Conservation (phyloP, 2,888 invertebrate species). For the Tetanocera ferruginea region DNA sequence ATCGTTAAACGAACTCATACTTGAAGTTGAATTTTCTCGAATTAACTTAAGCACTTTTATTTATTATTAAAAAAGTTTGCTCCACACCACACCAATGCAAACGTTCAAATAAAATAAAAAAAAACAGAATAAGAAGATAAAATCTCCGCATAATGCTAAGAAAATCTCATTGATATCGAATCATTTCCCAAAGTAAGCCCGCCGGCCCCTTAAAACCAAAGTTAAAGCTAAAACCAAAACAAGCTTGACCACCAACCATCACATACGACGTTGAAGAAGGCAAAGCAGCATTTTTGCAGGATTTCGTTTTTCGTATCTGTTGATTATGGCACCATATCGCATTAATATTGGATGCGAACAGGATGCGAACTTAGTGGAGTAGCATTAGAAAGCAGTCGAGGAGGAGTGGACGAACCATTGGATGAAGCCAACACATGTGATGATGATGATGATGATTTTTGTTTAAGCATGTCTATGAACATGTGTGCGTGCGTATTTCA, state of each 20-base stretch:
- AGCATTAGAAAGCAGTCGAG: neutral
- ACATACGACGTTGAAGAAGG: neutral
- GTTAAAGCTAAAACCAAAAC: neutral
- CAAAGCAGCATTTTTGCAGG: neutral
- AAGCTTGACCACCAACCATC: neutral
- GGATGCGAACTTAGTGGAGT: neutral
- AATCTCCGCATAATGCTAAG: constrained; percentile 60
- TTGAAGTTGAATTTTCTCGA: constrained; percentile 42
- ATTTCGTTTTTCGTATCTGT: constrained; percentile 30
- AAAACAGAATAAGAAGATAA: constrained; percentile 35
- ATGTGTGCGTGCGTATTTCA: neutral
- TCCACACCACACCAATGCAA: neutral
- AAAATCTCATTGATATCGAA: constrained; percentile 62
- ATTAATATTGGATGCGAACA: constrained; percentile 21
- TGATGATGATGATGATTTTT: constrained; percentile 27
- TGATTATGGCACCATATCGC: constrained; percentile 29
- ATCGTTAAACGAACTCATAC: too few species aligned
- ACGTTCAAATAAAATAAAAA: neutral
- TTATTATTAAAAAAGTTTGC: constrained; percentile 64
- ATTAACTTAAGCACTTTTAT: constrained; percentile 64
- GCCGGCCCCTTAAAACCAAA: neutral
- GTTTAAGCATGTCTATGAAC: neutral
- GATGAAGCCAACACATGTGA: constrained; percentile 1
- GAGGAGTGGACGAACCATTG: neutral
- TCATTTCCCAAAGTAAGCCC: constrained; percentile 52